A percentile compares a stretch with the other conserved stretches of the same genome.
Conservation (phyloP, 2,888 invertebrate genomes). For the Deroplatys truncata region DNA sequence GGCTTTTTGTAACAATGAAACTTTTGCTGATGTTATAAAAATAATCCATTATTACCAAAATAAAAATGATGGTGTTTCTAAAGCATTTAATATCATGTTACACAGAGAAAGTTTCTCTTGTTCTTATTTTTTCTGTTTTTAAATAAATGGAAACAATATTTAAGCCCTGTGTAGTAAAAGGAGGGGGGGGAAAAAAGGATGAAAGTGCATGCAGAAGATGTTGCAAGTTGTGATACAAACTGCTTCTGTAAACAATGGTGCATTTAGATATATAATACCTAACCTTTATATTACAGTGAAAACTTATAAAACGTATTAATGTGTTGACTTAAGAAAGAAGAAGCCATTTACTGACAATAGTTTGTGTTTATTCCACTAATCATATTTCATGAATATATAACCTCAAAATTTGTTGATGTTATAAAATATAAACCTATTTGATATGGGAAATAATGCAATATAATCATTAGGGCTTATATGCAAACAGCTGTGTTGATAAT, state of each 20-base stretch:
- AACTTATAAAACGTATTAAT: no score
- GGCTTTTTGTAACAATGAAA: not conserved
- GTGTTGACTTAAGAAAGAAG: no score
- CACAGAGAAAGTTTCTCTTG: not conserved
- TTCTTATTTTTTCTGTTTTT: not conserved
- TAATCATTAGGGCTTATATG: no score
- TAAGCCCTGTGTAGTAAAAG: not conserved
- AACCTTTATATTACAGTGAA: no score
- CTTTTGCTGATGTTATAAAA: not conserved
- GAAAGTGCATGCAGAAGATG: not conserved
- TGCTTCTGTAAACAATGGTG: not conserved
- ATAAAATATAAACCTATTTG: no score
- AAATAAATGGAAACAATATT: not conserved
- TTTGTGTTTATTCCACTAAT: no score
- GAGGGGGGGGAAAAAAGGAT: not conserved
- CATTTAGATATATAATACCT: no score
- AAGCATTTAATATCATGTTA: constrained; percentile 23
- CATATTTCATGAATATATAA: no score
- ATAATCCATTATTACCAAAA: not conserved
- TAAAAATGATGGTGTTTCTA: constrained; percentile 21
- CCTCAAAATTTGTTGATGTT: no score
- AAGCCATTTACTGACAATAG: no score
- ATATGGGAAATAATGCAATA: no score
- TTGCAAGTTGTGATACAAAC: not conserved
- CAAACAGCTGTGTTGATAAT: no score